A percentile compares a stretch with the other conserved stretches of the same genome.
phyloP scores from a whole-genome alignment of 2,797 vertebrate species.

The Spinus pinus region DNA sequence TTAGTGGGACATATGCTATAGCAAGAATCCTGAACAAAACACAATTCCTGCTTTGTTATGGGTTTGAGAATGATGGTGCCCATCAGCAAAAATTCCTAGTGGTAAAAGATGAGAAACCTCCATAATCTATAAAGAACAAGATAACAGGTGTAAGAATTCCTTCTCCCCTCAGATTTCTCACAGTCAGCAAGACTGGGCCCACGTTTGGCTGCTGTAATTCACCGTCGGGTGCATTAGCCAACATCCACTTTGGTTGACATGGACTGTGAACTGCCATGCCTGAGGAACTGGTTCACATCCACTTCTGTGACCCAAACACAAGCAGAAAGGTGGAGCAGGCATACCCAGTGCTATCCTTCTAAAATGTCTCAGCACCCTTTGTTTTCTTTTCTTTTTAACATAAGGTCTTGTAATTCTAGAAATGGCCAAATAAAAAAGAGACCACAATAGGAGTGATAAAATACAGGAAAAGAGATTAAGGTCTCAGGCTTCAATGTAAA shows the following conservation, averaged over 20 bases:
- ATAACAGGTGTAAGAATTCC: not conserved
- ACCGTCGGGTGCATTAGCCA: fast-evolving
- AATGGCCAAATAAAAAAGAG: not conserved
- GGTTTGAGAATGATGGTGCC: not conserved
- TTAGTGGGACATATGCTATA: fast-evolving
- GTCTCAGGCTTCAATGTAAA: not conserved
- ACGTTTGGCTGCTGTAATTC: not conserved
- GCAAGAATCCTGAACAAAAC: not conserved
- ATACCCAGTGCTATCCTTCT: not conserved
- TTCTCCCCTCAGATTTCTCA: not conserved
- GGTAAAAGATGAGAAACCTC: not conserved
- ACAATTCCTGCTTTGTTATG: not conserved
- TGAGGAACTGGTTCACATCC: not conserved
- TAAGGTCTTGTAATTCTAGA: not conserved
- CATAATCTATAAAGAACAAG: not conserved
- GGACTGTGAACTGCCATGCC: not conserved
- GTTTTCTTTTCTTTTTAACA: not conserved
- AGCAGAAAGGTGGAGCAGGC: not conserved
- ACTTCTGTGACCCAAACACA: not conserved
- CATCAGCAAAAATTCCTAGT: not conserved
- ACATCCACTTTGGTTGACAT: not conserved
- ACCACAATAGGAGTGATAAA: not conserved
- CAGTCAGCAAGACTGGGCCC: not conserved
- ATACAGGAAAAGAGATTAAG: not conserved
- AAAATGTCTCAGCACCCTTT: not conserved